Base-by-base conservation (phyloP, 2,113 vertebrate genomes). In the Myotis lucifugus region DNA sequence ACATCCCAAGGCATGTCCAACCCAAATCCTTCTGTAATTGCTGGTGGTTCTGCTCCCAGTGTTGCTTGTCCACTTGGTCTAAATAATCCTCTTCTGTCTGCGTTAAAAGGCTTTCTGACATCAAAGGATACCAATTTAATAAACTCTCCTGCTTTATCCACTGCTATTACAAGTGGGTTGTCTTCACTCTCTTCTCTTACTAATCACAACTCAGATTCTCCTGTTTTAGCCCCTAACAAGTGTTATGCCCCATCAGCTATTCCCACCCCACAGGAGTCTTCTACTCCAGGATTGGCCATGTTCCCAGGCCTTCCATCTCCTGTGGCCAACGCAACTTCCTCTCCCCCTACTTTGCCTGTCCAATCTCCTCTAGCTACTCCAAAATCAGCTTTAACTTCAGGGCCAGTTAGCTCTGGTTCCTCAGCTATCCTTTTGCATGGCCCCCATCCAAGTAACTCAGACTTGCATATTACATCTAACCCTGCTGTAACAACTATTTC, bases 171-270 rank as follows among this genome's bases (percentile, higher is more conserved):
- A 29, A 97, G 98, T 59, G 99, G 99, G 72, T 96, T 99, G 61
- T 98, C 98, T 82, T 97, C 98, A 14, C 97, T 98, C 56, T 98
- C 99, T 92, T 98, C 98, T 91, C 98, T 98, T 74, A 90, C 98
- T 95, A 98, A 96, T 91, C 98, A 98, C 90, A 98, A 59, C 89
- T 89, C 98, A 6, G 98, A 98, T 42, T 32, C 98, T 56, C 64
- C 97, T 25, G 96, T 97, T 46, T 97, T 98, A 29, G 99, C 99
- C 34, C 97, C 99, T 85, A 99, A 98, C 97, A 99, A 99, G 92
- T 98, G 99, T 98, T 99, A 99, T 91, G 98, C 98, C 73, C 98
- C 99, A 8, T 98, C 99, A n/a, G 98, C 98, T 81, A 96, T 97
- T 4, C 98, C 98, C 4, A 89, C 98, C 56, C 88, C 98, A 11